Percentiles rank a stretch among this genome's conserved stretches.
Evolutionary conservation across 2,888 invertebrate genomes (phyloP).

Genomic region (Vesta saturnalis): DNA sequence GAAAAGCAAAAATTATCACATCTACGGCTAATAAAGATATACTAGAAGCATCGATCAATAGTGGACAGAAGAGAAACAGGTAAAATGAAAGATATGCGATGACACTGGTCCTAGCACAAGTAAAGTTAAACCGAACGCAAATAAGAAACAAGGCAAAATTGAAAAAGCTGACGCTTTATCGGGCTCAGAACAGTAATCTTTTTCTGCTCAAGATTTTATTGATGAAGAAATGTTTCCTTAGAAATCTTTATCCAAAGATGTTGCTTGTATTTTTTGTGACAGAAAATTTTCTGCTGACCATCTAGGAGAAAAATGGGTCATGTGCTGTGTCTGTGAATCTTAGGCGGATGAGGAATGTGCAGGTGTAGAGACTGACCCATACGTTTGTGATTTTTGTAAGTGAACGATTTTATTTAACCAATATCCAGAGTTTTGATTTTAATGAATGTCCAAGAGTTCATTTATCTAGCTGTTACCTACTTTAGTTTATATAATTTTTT

Average conservation of each 20-base stretch:
- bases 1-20: neutral
- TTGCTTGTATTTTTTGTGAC: no score
- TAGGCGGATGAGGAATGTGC: neutral
- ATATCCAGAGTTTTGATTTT: no score
- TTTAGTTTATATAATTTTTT: neutral
- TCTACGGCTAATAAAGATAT: neutral
- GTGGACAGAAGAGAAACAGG: neutral
- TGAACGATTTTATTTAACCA: no score
- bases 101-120: no score
- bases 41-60: no score
- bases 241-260: neutral
- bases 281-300: neutral
- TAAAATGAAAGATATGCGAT: no score
- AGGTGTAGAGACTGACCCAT: no score
- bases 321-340: neutral
- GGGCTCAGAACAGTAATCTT: neutral
- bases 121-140: neutral
- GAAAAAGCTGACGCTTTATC: no score
- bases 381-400: no score
- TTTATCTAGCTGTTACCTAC: no score
- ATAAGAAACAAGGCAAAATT: no score
- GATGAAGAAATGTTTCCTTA: neutral
- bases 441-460: no score
- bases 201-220: neutral
- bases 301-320: neutral